A percentile compares a stretch with the other conserved stretches of the same genome.
Evolutionary conservation across 2,888 invertebrate species (phyloP).

Genomic region (Cantharis rustica): DNA sequence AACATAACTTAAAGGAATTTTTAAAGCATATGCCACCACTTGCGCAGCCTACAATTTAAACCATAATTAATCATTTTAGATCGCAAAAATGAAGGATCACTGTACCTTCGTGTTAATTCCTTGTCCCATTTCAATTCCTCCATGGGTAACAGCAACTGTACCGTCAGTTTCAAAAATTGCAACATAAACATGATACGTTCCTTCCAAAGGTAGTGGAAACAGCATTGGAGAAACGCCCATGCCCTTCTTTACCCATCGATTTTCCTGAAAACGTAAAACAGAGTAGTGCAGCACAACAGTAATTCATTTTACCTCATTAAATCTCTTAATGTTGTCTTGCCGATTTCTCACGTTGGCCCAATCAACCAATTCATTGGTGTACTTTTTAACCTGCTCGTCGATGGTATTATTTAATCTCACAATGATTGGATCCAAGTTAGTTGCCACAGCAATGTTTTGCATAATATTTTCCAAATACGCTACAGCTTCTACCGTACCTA

Average conservation of each 20-base stretch:
- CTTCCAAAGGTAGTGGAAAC: constrained; percentile 62
- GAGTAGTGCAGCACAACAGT: neutral
- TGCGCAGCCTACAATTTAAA: constrained; percentile 64
- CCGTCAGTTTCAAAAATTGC: constrained; percentile 74
- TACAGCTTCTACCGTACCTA: constrained; percentile 68
- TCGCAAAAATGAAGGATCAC: neutral
- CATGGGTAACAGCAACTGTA: constrained; percentile 71
- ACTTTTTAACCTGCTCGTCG: constrained; percentile 52
- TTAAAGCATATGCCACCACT: constrained; percentile 73
- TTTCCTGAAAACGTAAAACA: constrained; percentile 56
- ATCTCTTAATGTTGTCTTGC: constrained; percentile 60
- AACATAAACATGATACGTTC: constrained; percentile 64
- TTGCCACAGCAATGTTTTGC: constrained; percentile 66
- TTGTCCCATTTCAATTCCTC: constrained; percentile 80
- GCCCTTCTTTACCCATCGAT: constrained; percentile 83
- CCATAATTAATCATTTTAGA: neutral
- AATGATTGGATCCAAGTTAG: constrained; percentile 63
- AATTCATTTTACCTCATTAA: constrained; percentile 59
- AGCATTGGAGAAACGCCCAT: constrained; percentile 70
- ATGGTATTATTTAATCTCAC: constrained; percentile 63
- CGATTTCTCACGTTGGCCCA: constrained; percentile 64
- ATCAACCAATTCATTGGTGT: constrained; percentile 62
- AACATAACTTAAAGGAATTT: constrained; percentile 70
- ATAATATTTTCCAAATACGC: constrained; percentile 67
- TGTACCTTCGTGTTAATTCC: constrained; percentile 77